phyloP scores from a whole-genome alignment of 2,113 vertebrate genomes.

The Colossoma macropomum region DNA sequence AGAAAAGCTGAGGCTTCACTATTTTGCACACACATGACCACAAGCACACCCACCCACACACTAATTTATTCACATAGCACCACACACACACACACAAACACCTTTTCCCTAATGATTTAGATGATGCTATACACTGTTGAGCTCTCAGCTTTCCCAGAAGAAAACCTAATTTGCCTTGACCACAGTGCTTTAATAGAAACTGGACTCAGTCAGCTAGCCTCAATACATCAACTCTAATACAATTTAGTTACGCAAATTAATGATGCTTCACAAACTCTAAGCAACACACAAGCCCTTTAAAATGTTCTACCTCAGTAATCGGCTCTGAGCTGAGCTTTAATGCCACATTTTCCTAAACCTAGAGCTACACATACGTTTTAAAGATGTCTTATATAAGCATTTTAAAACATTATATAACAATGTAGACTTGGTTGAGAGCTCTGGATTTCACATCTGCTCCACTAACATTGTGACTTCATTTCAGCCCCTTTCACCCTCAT shows the following conservation, averaged over 20 bases:
- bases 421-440: neutral
- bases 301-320: neutral
- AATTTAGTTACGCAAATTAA: conserved; percentile 24
- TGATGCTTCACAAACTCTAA: conserved; percentile 24
- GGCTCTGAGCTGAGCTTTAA: neutral
- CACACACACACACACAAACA: conserved; percentile 35
- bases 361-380: neutral
- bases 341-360: neutral
- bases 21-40: conserved; percentile 17
- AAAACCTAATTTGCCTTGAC: conserved; percentile 45
- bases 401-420: too few relatives aligned
- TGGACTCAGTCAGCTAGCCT: conserved; percentile 1
- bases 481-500: conserved; percentile 4
- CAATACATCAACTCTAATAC: conserved; percentile 32
- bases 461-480: conserved; percentile 5
- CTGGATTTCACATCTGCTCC: conserved; percentile 2
- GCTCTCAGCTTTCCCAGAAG: neutral
- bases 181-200: conserved; percentile 30
- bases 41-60: conserved; percentile 9
- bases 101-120: conserved; percentile 7
- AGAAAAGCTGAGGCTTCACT: conserved; percentile 50
- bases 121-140: conserved; percentile 36
- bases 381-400: too few relatives aligned
- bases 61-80: conserved; percentile 12
- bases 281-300: neutral